Conservation (phyloP, 1,140 invertebrate genomes). For the Reticulitermes speratus region DNA sequence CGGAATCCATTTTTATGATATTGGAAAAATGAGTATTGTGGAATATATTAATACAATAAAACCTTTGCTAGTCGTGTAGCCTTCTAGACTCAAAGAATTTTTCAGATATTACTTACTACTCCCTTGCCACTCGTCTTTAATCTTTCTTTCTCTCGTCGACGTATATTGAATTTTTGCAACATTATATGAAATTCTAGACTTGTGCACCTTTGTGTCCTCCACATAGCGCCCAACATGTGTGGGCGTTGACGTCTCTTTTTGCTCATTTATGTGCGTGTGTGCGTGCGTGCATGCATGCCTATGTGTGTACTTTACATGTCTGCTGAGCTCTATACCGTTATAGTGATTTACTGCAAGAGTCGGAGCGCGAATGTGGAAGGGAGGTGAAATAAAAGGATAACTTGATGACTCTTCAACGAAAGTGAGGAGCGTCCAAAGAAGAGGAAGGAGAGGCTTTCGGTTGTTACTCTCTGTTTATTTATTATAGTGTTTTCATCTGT, state of each 20-base stretch:
- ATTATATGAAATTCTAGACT: conserved; percentile 1
- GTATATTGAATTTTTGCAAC: background rate
- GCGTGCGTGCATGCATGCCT: background rate
- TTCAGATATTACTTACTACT: background rate
- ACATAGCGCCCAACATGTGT: background rate
- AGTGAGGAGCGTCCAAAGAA: background rate
- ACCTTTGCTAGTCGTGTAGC: background rate
- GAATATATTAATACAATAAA: background rate
- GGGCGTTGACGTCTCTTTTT: background rate
- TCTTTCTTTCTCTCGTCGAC: background rate
- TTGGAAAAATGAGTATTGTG: background rate
- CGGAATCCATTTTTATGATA: background rate
- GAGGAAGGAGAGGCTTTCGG: background rate
- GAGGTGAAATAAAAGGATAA: background rate
- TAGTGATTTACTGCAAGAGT: background rate
- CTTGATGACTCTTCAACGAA: background rate
- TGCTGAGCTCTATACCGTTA: background rate
- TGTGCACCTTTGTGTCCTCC: background rate
- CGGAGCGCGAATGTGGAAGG: background rate
- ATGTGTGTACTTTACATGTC: background rate
- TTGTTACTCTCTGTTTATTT: background rate
- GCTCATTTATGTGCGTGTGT: background rate
- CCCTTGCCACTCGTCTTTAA: background rate
- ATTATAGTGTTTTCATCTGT: background rate
- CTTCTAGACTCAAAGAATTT: too few species aligned